A percentile compares a stretch with the other conserved stretches of the same genome.
Evolutionary conservation across 2,797 vertebrate genomes (phyloP).

Genomic region (Catharus ustulatus): DNA sequence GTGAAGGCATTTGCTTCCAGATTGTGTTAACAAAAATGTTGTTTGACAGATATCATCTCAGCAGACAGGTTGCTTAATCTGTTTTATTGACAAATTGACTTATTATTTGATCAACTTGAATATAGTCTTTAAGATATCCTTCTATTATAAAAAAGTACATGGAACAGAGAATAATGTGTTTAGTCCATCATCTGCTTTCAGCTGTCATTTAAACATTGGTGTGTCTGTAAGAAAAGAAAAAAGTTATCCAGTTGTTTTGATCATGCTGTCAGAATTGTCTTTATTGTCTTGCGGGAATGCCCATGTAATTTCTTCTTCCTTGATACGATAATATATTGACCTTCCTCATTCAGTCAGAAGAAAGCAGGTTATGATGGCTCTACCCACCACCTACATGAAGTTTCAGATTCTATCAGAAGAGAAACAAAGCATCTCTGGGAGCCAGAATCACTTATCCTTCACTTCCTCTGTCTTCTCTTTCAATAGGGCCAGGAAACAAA

Average conservation of each 20-base stretch:
- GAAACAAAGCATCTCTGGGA: conserved; percentile 72
- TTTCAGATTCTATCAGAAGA: conserved; percentile 66
- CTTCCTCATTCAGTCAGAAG: conserved; percentile 72
- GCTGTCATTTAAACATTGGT: conserved; percentile 79
- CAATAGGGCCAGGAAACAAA: conserved; percentile 56
- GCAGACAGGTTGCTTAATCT: conserved; percentile 68
- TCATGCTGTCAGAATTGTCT: conserved; percentile 75
- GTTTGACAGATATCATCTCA: conserved; percentile 68
- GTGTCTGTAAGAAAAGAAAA: conserved; percentile 62
- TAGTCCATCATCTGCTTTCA: conserved; percentile 77
- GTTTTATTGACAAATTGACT: conserved; percentile 78
- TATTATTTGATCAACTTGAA: conserved; percentile 79
- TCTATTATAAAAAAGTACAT: conserved; percentile 65
- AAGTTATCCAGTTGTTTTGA: conserved; percentile 77
- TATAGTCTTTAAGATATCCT: conserved; percentile 71
- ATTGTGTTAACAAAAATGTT: conserved; percentile 63
- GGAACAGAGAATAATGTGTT: conserved; percentile 74
- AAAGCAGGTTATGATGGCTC: conserved; percentile 70
- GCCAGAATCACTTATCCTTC: conserved; percentile 65
- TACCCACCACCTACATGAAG: conserved; percentile 76
- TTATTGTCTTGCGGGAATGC: conserved; percentile 69
- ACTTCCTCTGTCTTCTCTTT: conserved; percentile 53
- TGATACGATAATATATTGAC: conserved; percentile 76
- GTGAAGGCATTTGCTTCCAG: conserved; percentile 27
- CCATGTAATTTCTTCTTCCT: conserved; percentile 74